These are phyloP conservation scores for Luehdorfia chinensis DNA, from an alignment of 1,140 invertebrate genomes.

Conservation along the genomic window DNA sequence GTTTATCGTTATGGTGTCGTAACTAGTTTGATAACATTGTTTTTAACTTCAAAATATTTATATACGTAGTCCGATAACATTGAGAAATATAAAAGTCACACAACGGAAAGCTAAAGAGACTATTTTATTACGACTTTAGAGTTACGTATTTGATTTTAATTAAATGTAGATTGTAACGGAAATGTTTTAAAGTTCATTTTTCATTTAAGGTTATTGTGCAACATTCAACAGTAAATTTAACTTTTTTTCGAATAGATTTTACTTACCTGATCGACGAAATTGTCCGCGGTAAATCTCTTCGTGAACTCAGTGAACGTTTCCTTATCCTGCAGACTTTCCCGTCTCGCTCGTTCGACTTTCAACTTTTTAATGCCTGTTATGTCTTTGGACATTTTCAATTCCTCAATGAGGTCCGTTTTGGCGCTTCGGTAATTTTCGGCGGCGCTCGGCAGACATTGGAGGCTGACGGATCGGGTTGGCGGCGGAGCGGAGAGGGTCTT, in stretches of 20 bases:
- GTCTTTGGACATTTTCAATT: conserved; percentile 92
- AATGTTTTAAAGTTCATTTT: too few relatives aligned
- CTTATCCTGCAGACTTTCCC: conserved; percentile 87
- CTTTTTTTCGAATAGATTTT: too few relatives aligned
- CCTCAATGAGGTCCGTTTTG: conserved; percentile 92
- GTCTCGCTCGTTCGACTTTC: conserved; percentile 90
- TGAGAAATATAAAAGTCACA: too few relatives aligned
- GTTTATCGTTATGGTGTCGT: not conserved
- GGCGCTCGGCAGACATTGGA: conserved; percentile 82
- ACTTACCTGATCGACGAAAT: conserved; percentile 92
- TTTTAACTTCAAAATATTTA: not conserved
- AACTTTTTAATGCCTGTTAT: conserved; percentile 93
- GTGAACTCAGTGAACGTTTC: conserved; percentile 89
- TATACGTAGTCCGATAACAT: not conserved
- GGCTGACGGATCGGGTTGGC: conserved; percentile 83
- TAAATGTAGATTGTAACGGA: too few relatives aligned
- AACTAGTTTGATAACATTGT: conserved; percentile 2
- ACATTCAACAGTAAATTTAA: too few relatives aligned
- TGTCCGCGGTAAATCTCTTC: conserved; percentile 89
- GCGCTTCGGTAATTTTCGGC: conserved; percentile 84
- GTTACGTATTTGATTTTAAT: too few relatives aligned
- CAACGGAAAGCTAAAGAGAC: too few relatives aligned
- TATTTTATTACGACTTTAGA: too few relatives aligned
- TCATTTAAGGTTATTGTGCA: too few relatives aligned
- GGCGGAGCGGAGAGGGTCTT: conserved; percentile 89